These are phyloP conservation scores for Scaeva pyrastri DNA, from an alignment of 2,888 invertebrate genomes.

Conservation along the genomic window DNA sequence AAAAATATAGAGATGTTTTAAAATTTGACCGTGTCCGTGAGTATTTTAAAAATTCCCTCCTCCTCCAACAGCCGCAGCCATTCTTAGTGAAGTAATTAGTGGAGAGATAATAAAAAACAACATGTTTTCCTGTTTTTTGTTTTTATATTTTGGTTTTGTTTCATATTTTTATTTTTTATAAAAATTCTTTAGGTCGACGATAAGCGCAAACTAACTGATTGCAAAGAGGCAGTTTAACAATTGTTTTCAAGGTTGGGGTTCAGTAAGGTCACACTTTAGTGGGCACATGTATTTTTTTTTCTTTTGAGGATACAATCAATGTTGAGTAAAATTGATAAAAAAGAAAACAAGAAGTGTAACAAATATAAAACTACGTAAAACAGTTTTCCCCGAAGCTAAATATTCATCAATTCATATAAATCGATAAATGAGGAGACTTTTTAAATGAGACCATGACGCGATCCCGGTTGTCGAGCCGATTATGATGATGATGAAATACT, in stretches of 20 bases:
- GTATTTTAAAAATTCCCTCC: slow-evolving; percentile 4
- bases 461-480: no score
- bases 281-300: neutral
- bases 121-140: slow-evolving; percentile 2
- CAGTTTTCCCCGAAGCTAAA: no score
- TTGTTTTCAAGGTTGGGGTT: slow-evolving; percentile 54
- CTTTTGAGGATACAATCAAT: no score
- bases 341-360: neutral
- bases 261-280: slow-evolving; percentile 34
- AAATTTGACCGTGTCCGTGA: slow-evolving; percentile 54
- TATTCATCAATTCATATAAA: no score
- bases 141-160: slow-evolving; percentile 12
- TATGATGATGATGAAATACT: no score
- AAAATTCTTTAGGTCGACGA: slow-evolving; percentile 42
- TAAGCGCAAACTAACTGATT: slow-evolving; percentile 36
- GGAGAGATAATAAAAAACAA: neutral
- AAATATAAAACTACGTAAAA: no score
- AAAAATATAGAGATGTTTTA: neutral
- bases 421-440: no score
- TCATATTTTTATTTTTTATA: slow-evolving; percentile 21
- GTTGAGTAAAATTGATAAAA: neutral
- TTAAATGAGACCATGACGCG: no score
- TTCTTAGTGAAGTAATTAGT: slow-evolving; percentile 30
- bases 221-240: slow-evolving; percentile 7
- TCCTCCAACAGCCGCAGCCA: no score